A percentile compares a stretch with the other conserved stretches of the same genome.
These are phyloP conservation scores for Notospermus geniculatus DNA, from an alignment of 1,140 invertebrate species.

Conservation along the genomic window DNA sequence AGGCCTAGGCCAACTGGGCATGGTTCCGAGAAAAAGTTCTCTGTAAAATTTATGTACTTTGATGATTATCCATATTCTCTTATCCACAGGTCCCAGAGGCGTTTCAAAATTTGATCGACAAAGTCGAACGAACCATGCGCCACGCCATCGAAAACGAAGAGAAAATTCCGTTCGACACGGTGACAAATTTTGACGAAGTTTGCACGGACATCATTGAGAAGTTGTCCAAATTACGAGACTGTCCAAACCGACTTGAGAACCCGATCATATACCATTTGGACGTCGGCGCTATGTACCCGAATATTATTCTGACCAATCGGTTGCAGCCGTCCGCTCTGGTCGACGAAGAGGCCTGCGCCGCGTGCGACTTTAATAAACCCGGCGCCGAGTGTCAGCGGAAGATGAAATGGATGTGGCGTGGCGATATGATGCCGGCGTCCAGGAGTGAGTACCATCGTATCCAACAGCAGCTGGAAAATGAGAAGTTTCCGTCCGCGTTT, in stretches of 20 bases:
- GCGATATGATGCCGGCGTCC: slow-evolving; percentile 83
- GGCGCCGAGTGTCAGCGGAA: slow-evolving; percentile 84
- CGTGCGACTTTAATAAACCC: slow-evolving; percentile 92
- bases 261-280: slow-evolving; percentile 98
- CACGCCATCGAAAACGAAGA: slow-evolving; percentile 91
- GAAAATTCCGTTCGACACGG: slow-evolving; percentile 75
- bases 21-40: no score
- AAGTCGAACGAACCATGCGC: slow-evolving; percentile 76
- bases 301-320: slow-evolving; percentile 97
- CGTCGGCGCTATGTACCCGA: slow-evolving; percentile 99
- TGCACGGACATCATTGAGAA: slow-evolving; percentile 61
- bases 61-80: background rate
- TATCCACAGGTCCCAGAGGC: slow-evolving; percentile 75
- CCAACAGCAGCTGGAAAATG: slow-evolving; percentile 67
- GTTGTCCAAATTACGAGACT: slow-evolving; percentile 74
- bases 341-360: slow-evolving; percentile 85
- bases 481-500: slow-evolving; percentile 48
- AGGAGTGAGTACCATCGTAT: slow-evolving; percentile 92
- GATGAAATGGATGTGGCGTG: slow-evolving; percentile 98
- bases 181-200: slow-evolving; percentile 81
- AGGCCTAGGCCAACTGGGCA: background rate
- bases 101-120: slow-evolving; percentile 79
- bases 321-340: slow-evolving; percentile 91
- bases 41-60: no score
- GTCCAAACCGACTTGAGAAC: slow-evolving; percentile 83